phyloP scores from a whole-genome alignment of 2,797 vertebrate genomes.

The Trematomus bernacchii region DNA sequence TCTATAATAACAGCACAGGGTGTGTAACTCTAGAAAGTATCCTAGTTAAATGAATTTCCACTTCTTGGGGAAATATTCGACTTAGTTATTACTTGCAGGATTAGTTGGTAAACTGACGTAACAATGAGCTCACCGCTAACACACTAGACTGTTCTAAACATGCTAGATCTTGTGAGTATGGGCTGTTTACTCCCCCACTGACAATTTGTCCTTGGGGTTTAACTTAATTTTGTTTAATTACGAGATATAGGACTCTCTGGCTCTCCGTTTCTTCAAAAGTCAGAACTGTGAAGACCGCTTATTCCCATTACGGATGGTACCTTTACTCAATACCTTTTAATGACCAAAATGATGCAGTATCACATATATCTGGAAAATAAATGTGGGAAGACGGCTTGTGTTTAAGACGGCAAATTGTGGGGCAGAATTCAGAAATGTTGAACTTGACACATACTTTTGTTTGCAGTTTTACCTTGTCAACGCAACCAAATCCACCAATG shows the following conservation, averaged over 20 bases:
- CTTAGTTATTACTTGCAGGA: neutral
- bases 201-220: neutral
- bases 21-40: neutral
- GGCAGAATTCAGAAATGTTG: too few relatives aligned
- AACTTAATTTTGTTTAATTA: neutral
- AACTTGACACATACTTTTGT: neutral
- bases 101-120: neutral
- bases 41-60: too few relatives aligned
- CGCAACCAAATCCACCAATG: neutral
- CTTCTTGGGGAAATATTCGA: too few relatives aligned
- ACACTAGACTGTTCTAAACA: neutral
- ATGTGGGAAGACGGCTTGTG: too few relatives aligned
- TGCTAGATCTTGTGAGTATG: neutral
- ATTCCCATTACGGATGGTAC: too few relatives aligned
- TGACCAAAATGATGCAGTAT: too few relatives aligned
- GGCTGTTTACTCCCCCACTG: neutral
- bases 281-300: neutral
- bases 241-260: too few relatives aligned
- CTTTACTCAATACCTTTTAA: too few relatives aligned
- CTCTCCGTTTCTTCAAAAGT: neutral
- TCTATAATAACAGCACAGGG: neutral
- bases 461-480: too few relatives aligned
- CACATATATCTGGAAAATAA: too few relatives aligned
- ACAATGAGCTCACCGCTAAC: neutral
- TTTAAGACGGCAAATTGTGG: too few relatives aligned